Conservation (phyloP, 2,113 vertebrate species). For the Sialia sialis region DNA sequence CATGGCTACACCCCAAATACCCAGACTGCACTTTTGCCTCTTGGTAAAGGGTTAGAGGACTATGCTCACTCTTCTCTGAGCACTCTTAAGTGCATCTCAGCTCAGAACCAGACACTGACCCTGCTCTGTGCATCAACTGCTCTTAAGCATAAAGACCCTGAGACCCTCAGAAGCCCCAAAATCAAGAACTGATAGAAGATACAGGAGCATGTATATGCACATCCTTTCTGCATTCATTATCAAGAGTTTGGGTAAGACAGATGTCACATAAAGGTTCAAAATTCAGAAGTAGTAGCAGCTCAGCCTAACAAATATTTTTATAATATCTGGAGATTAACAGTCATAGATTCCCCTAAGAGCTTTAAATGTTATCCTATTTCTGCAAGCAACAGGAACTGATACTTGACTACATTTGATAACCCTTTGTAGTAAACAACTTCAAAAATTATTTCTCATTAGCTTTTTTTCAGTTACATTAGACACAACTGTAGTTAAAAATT, state of each 20-base stretch:
- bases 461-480: not conserved
- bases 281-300: not conserved
- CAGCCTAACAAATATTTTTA: not conserved
- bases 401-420: not conserved
- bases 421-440: not conserved
- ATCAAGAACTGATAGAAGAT: not conserved
- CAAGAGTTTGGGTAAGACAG: not conserved
- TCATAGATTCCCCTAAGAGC: not conserved
- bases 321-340: not conserved
- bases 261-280: not conserved
- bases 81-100: not conserved
- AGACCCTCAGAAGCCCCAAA: not conserved
- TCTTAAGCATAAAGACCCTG: not conserved
- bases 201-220: accelerated
- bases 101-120: not conserved
- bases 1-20: not conserved
- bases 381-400: constrained; percentile 24
- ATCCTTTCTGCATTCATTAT: not conserved
- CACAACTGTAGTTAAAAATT: not conserved
- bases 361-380: not conserved
- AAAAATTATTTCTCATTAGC: not conserved
- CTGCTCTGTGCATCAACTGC: not conserved
- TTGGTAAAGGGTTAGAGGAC: not conserved
- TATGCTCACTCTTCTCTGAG: not conserved
- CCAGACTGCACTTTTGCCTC: not conserved